Evolutionary conservation across 2,888 invertebrate genomes (phyloP), one percentile per base, ranked within the genome.

Genomic region (Tryphoninae sp.): DNA sequence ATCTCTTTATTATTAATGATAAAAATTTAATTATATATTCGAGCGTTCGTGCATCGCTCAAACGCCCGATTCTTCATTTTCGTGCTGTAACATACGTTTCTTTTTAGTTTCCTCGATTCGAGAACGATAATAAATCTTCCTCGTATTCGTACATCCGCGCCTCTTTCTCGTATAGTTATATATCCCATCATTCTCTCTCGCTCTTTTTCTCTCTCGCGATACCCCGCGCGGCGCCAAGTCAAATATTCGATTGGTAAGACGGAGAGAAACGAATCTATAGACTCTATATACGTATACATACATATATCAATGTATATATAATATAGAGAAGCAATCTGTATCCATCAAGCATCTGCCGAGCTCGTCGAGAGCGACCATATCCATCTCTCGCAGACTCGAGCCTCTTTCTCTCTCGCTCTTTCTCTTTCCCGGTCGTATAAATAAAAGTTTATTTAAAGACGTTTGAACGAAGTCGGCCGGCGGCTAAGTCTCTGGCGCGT

Each of bases 391-490:
- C 73, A 75, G 78, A 81, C 68, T 59, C 49, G 53, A 53, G 61
- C 68, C 65, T 80, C 78, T 49, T 64, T 33, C 59, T 62, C 53
- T 49, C 26, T 45, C 53, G 6, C 74, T 23, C 55, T 16, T 45
- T 53, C 33, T 62, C 76, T 62, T 58, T 42, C 78, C 86, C 85
- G 86, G 89, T 88, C 89, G 87, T 90, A 90, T 90, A 90, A 91
- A 91, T 90, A 91, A 91, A 91, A 90, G 89, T 90, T 91, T 90
- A 91, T 90, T 90, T 90, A 91, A 90, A 90, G 90, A 90, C 88
- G 87, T 89, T 82, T 84, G 84, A 84, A 85, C 77, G 68, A 77
- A 83, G 81, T 55, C 77, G 73, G 72, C 79, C 77, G 84, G 82
- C 81, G 78, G 82, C 83, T 68, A 76, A 76, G 76, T 59, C 78